Evolutionary conservation across 2,888 invertebrate species (phyloP).

Genomic region (Drosophila falleni): DNA sequence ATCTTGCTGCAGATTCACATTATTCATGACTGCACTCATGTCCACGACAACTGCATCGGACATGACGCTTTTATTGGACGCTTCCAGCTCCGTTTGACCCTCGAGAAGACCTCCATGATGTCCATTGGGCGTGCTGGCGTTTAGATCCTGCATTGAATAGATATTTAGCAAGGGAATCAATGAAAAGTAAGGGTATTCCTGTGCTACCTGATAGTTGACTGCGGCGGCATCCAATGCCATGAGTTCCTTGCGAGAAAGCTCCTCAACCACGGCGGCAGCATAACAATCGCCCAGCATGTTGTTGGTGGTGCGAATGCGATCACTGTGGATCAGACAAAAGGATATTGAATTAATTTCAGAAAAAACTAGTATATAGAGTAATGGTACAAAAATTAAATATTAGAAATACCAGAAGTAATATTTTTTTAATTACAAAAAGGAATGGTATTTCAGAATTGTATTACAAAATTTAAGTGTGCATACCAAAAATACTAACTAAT

Average conservation of each 20-base stretch:
- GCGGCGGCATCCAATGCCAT: conserved; percentile 91
- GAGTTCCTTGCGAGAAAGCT: conserved; percentile 92
- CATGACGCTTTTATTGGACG: conserved; percentile 86
- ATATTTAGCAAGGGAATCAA: neutral
- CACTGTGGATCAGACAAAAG: conserved; percentile 86
- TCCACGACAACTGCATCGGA: conserved; percentile 88
- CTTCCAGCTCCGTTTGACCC: conserved; percentile 86
- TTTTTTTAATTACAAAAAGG: no score
- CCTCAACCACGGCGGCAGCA: conserved; percentile 93
- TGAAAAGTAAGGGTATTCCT: no score
- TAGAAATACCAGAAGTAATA: no score
- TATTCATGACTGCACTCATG: conserved; percentile 86
- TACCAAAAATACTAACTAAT: no score
- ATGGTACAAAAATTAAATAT: no score
- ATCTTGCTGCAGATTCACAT: conserved; percentile 76
- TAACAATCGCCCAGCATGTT: conserved; percentile 96
- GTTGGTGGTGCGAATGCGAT: conserved; percentile 94
- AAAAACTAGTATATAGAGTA: no score
- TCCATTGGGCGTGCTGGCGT: conserved; percentile 86
- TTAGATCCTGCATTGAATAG: conserved; percentile 85
- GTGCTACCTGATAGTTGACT: conserved; percentile 86
- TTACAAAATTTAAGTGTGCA: no score
- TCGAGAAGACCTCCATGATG: conserved; percentile 84
- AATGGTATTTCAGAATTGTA: no score
- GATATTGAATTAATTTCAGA: no score